Percentiles rank a stretch among this genome's conserved stretches.
Conservation (phyloP, 2,113 vertebrate genomes). For the Prionailurus viverrinus region DNA sequence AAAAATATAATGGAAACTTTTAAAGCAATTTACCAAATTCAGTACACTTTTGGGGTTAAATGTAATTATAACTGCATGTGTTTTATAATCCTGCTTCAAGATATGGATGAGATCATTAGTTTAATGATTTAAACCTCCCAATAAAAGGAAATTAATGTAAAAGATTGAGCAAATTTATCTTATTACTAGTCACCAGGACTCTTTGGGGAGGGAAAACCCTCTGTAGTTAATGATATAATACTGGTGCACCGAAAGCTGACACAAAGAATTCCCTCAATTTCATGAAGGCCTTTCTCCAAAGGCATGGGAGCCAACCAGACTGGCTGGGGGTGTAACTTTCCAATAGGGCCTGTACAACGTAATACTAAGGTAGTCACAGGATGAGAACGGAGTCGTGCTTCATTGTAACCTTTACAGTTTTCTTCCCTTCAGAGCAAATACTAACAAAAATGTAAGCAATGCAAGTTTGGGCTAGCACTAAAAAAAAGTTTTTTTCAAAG, state of each 20-base stretch:
- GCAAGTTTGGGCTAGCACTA: background rate
- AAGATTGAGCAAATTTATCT: constrained; percentile 68
- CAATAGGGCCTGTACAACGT: too few relatives aligned
- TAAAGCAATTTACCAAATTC: constrained; percentile 63
- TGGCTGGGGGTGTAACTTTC: background rate
- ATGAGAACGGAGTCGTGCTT: background rate
- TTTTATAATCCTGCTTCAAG: constrained; percentile 75
- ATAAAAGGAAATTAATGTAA: constrained; percentile 63
- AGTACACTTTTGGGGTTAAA: constrained; percentile 35
- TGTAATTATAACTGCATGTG: constrained; percentile 40
- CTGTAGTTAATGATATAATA: constrained; percentile 65
- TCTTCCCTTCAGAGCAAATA: constrained; percentile 24
- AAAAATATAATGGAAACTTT: constrained; percentile 50
- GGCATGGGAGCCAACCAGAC: background rate
- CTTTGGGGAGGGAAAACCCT: constrained; percentile 50
- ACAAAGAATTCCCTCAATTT: constrained; percentile 29
- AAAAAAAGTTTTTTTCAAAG: background rate
- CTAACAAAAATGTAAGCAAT: constrained; percentile 22
- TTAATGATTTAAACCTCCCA: constrained; percentile 69
- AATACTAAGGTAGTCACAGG: background rate
- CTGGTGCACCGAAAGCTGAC: background rate
- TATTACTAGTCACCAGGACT: constrained; percentile 39
- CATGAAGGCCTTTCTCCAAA: background rate
- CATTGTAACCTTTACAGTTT: background rate
- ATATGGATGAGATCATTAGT: constrained; percentile 73